A percentile compares a stretch with the other conserved stretches of the same genome.
Conservation (phyloP, 2,797 vertebrate species). For the Sebastes minor region DNA sequence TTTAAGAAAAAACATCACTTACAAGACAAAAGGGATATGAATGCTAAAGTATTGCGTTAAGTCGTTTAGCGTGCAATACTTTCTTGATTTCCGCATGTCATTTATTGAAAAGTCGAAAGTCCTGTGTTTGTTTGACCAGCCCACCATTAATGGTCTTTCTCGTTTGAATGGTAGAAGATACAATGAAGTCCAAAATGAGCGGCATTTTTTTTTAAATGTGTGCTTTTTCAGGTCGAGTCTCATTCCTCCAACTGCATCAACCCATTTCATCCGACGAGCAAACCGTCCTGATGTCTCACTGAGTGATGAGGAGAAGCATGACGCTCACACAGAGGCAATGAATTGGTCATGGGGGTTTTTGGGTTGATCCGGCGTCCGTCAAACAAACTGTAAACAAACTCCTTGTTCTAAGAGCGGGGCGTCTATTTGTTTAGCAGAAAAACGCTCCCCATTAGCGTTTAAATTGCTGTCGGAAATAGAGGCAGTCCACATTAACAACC, state of each 20-base stretch:
- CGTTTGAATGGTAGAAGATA: no score
- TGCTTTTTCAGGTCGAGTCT: not conserved
- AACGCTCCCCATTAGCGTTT: conserved; percentile 65
- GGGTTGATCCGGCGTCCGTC: conserved; percentile 7
- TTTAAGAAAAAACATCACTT: no score
- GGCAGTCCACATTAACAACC: conserved; percentile 67
- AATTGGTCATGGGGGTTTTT: conserved; percentile 13
- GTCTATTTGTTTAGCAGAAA: conserved; percentile 70
- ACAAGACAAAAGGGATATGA: no score
- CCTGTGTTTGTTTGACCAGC: no score
- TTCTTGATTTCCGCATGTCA: no score
- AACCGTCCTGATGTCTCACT: not conserved
- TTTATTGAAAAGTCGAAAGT: no score
- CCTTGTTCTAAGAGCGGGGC: conserved; percentile 50
- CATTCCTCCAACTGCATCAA: not conserved
- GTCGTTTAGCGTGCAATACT: no score
- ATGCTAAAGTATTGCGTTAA: no score
- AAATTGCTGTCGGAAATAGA: conserved; percentile 75
- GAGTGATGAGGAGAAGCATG: conserved; percentile 4
- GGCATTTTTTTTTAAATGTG: not conserved
- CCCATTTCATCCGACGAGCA: not conserved
- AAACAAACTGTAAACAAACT: conserved; percentile 67
- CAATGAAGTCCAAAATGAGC: no score
- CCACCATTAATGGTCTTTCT: no score
- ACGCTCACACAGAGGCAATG: conserved; percentile 10